Evolutionary conservation across 1,140 invertebrate species (phyloP).

Genomic region (Calosoma granatense): DNA sequence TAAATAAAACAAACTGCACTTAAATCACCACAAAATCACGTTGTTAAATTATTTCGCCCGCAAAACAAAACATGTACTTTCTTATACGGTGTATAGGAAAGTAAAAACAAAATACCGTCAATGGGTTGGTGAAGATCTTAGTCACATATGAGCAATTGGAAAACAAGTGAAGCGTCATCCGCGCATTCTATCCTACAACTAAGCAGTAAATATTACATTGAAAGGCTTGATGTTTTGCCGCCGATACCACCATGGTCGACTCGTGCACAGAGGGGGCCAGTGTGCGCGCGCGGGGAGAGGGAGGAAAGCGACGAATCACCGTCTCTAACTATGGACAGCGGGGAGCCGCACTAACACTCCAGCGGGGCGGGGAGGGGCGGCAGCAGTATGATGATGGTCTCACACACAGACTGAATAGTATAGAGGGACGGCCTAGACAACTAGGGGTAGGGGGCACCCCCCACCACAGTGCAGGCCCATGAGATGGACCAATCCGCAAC

Average conservation of each 20-base stretch:
- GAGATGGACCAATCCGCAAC: not conserved
- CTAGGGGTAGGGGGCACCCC: not conserved
- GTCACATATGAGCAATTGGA: too few species aligned
- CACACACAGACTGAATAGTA: not conserved
- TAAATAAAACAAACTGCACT: too few species aligned
- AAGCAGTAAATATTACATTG: slow-evolving; percentile 5
- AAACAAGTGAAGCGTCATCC: slow-evolving; percentile 5
- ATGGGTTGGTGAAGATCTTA: too few species aligned
- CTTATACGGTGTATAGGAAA: too few species aligned
- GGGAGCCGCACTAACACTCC: too few species aligned
- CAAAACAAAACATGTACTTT: too few species aligned
- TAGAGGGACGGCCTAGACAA: slow-evolving; percentile 2
- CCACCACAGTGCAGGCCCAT: too few species aligned
- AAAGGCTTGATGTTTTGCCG: slow-evolving; percentile 5
- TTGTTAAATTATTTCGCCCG: too few species aligned
- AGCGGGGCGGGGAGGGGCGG: not conserved
- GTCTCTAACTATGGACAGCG: not conserved
- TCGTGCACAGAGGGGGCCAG: not conserved
- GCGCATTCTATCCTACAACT: slow-evolving; percentile 6
- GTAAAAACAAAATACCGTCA: too few species aligned
- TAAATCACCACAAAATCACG: too few species aligned
- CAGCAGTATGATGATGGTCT: not conserved
- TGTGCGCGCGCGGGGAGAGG: not conserved
- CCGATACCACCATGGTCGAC: not conserved
- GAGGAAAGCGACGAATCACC: not conserved